A percentile compares a stretch with the other conserved stretches of the same genome.
Conservation (phyloP, 2,888 invertebrate species). For the Lithophane semibrunnea region DNA sequence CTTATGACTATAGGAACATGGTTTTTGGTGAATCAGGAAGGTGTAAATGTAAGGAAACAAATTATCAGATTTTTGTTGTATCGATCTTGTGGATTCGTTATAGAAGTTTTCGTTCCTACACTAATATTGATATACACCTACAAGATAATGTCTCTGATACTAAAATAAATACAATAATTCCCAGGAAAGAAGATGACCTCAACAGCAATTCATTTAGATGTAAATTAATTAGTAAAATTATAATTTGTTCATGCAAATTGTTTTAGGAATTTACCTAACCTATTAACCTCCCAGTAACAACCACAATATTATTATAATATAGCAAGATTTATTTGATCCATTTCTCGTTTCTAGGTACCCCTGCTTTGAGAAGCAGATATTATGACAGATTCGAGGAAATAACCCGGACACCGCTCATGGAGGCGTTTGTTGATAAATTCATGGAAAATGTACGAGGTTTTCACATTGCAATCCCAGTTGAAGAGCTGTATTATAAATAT, state of each 20-base stretch:
- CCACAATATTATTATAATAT: background rate
- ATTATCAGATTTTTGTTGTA: background rate
- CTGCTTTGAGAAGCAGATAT: constrained; percentile 28
- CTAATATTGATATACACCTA: background rate
- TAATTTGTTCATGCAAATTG: too few relatives aligned
- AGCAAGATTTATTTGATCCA: background rate
- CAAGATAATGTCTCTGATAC: too few relatives aligned
- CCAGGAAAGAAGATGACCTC: background rate
- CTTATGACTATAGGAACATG: constrained; percentile 39
- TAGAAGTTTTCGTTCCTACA: background rate
- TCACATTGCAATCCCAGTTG: constrained; percentile 36
- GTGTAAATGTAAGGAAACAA: constrained; percentile 41
- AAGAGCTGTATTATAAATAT: constrained; percentile 49
- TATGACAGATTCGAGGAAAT: constrained; percentile 49
- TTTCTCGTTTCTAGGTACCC: constrained; percentile 22
- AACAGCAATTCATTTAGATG: background rate
- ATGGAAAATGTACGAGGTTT: constrained; percentile 41
- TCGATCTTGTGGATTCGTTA: background rate
- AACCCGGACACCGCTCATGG: constrained; percentile 32
- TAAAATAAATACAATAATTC: background rate
- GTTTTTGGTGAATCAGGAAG: constrained; percentile 31
- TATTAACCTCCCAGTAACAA: background rate
- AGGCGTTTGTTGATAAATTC: constrained; percentile 40
- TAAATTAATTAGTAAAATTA: background rate
- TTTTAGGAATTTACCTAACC: background rate